These are phyloP conservation scores for Ahaetulla prasina DNA, from an alignment of 2,113 vertebrate genomes.

Conservation along the genomic window DNA sequence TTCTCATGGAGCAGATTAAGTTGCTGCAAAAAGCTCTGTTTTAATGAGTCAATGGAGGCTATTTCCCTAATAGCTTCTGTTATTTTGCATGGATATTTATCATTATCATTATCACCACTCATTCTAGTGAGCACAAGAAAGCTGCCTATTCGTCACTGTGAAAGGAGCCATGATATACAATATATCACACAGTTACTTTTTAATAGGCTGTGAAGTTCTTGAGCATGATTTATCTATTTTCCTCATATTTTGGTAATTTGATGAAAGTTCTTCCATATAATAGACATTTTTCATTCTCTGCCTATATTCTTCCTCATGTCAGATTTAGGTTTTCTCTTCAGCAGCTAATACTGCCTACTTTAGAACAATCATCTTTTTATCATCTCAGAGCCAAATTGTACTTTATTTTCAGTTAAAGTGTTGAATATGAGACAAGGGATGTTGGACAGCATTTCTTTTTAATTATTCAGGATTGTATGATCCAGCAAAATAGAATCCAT, in stretches of 20 bases:
- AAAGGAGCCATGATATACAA: conserved; percentile 50
- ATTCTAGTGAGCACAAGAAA: conserved; percentile 49
- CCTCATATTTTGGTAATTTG: conserved; percentile 18
- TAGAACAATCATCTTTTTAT: neutral
- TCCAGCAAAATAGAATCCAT: neutral
- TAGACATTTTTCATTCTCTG: conserved; percentile 1
- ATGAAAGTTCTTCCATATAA: conserved; percentile 34
- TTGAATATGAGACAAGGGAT: neutral
- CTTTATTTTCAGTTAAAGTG: neutral
- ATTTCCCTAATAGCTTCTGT: conserved; percentile 45
- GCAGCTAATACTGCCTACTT: neutral
- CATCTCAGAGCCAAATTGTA: neutral
- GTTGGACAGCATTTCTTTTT: neutral
- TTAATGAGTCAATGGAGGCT: conserved; percentile 53
- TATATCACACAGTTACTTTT: conserved; percentile 56
- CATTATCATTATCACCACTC: conserved; percentile 63
- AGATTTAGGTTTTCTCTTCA: neutral
- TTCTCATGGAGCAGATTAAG: conserved; percentile 44
- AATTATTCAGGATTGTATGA: neutral
- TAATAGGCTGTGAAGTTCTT: conserved; percentile 55
- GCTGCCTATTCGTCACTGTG: conserved; percentile 64
- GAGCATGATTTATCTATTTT: conserved; percentile 24
- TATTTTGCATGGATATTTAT: conserved; percentile 60
- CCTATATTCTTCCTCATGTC: neutral
- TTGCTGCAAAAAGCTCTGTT: conserved; percentile 33